Evolutionary conservation across 2,113 vertebrate genomes (phyloP), one percentile per base, ranked within the genome.

Genomic region (Leucopsar rothschildi): DNA sequence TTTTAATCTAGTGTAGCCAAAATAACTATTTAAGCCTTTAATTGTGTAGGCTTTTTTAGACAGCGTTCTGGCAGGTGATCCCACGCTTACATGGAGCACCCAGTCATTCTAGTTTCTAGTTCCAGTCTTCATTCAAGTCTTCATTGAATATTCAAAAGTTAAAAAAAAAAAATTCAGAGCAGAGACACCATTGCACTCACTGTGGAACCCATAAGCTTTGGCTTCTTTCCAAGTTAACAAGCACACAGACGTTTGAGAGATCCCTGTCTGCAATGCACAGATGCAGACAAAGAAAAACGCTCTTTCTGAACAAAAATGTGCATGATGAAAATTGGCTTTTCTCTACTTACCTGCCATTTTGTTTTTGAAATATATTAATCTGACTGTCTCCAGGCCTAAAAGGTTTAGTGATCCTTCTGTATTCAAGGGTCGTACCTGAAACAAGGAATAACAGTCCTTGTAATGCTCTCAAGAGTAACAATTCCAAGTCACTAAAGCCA

Each of bases 311-410:
- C 21, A 86, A 77, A 65, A 61, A 70, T 27, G 7, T 66, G 20
- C 33, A 28, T 3, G 12, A 70, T 50, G 33, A 83, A 93, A 95
- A 88, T 8, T n/a, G 18, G 11, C 25, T 93, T 71, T 35, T 87
- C 35, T 76, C 47, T 64, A 93, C 97, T 97, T 98, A 99, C 99
- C 99, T 89, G 99, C 99, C 98, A 98, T 99, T 96, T 99, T 99
- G 97, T 99, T 99, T 97, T 99, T 99, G 84, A 99, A 99, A 98
- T 99, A 99, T 97, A 99, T 98, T 72, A 99, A 98, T 63, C 99
- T 98, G 80, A 99, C 98, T 1, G 99, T 99, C 96, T 99, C 99
- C 97, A 99, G 96, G 18, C 99, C 99, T 96, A 99, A 95, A 82
- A 99, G 98, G 97, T 99, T 99, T 97, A 99, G 97, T 53, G 99